phyloP scores from a whole-genome alignment of 1,140 invertebrate species.

The Rhagoletis zephyria region DNA sequence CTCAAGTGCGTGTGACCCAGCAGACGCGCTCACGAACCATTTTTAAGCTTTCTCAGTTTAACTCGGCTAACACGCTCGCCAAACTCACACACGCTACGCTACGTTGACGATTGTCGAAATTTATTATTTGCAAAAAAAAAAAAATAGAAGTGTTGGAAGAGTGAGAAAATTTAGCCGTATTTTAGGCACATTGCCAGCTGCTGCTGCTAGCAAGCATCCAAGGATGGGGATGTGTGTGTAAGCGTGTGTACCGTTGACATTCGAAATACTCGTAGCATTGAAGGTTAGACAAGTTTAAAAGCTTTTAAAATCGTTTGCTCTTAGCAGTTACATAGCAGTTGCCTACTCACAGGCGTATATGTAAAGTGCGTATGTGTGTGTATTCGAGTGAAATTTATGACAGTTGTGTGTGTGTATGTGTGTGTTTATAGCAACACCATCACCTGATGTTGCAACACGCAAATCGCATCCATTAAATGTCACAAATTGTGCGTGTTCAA shows the following conservation, averaged over 20 bases:
- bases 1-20: conserved; percentile 30
- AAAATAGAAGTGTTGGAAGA: not conserved
- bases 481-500: conserved; percentile 13
- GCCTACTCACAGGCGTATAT: not conserved
- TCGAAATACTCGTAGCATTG: not conserved
- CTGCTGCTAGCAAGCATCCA: not conserved
- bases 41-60: not conserved
- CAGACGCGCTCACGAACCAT: conserved; percentile 6
- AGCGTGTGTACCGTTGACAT: not conserved
- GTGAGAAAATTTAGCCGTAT: conserved; percentile 37
- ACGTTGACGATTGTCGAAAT: not conserved
- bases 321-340: not conserved
- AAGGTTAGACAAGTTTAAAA: conserved; percentile 3
- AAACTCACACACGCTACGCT: not conserved
- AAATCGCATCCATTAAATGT: conserved; percentile 24
- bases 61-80: not conserved
- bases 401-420: too few species aligned
- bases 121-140: not conserved
- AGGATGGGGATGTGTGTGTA: not conserved
- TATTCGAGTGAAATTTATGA: too few species aligned
- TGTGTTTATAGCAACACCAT: too few species aligned
- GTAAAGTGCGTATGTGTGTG: not conserved
- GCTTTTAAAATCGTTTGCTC: conserved; percentile 18
- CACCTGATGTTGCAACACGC: not conserved
- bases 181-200: conserved; percentile 31